Conservation (phyloP, 1,140 invertebrate species). For the Magallana ariakensis region DNA sequence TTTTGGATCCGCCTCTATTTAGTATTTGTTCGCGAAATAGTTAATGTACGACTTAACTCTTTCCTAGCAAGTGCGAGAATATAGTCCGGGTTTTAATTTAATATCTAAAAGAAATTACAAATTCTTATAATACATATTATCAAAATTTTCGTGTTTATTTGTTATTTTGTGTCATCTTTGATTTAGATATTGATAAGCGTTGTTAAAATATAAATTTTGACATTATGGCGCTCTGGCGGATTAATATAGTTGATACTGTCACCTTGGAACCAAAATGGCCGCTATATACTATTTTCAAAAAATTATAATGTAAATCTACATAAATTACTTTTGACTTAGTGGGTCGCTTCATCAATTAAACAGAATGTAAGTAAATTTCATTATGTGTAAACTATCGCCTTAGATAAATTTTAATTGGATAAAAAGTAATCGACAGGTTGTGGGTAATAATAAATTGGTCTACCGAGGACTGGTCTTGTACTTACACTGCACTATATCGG, state of each 20-base stretch:
- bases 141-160: too few relatives aligned
- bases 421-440: too few relatives aligned
- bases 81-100: background rate
- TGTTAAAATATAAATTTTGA: background rate
- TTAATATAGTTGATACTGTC: slow-evolving; percentile 51
- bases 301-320: slow-evolving; percentile 29
- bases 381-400: background rate
- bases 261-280: slow-evolving; percentile 57
- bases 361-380: background rate
- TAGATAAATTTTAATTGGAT: too few relatives aligned
- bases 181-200: too few relatives aligned
- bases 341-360: background rate
- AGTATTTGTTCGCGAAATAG: too few relatives aligned
- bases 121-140: too few relatives aligned
- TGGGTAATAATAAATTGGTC: too few relatives aligned
- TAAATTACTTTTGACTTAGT: background rate
- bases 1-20: too few relatives aligned
- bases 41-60: background rate
- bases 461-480: too few relatives aligned
- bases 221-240: slow-evolving; percentile 18
- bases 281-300: slow-evolving; percentile 1
- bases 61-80: background rate
- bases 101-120: too few relatives aligned
- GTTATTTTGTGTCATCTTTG: too few relatives aligned
- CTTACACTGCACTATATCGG: too few relatives aligned